phyloP scores from a whole-genome alignment of 2,888 invertebrate genomes.

The Agriopis aurantiaria region DNA sequence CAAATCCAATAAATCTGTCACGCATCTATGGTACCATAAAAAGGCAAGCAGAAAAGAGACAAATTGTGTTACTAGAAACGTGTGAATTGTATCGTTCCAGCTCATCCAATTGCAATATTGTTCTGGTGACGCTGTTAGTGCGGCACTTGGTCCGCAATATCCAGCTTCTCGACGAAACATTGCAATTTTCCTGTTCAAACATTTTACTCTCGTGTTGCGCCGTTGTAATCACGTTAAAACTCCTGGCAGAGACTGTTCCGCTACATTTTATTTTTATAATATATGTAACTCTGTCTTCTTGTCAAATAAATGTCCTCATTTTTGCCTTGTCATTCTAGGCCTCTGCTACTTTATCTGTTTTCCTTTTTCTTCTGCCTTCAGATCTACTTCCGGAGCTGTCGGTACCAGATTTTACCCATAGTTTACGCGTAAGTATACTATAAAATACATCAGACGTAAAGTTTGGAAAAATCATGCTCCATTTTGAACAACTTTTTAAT shows the following conservation, averaged over 20 bases:
- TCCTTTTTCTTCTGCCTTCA: background rate
- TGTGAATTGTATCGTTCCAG: slow-evolving; percentile 55
- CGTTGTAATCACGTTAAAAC: slow-evolving; percentile 65
- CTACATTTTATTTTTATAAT: slow-evolving; percentile 50
- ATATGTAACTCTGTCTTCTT: slow-evolving; percentile 25
- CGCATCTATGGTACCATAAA: slow-evolving; percentile 34
- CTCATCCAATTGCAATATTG: slow-evolving; percentile 61
- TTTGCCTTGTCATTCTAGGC: slow-evolving; percentile 10
- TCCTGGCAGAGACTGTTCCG: slow-evolving; percentile 52
- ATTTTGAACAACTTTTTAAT: background rate
- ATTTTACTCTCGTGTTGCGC: slow-evolving; percentile 62
- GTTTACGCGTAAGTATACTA: slow-evolving; percentile 1
- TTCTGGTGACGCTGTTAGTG: slow-evolving; percentile 58
- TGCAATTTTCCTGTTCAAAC: slow-evolving; percentile 68
- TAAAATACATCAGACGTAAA: background rate
- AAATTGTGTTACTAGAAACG: slow-evolving; percentile 44
- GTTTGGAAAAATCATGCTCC: background rate
- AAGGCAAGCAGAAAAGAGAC: slow-evolving; percentile 38
- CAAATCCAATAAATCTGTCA: slow-evolving; percentile 37
- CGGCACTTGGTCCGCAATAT: slow-evolving; percentile 59
- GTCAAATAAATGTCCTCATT: slow-evolving; percentile 24
- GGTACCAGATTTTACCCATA: slow-evolving; percentile 6
- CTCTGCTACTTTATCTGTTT: slow-evolving; percentile 10
- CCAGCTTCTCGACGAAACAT: slow-evolving; percentile 57
- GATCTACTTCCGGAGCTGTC: slow-evolving; percentile 4